Base-by-base conservation (phyloP, 2,113 vertebrate genomes). In the Corvus hawaiiensis region DNA sequence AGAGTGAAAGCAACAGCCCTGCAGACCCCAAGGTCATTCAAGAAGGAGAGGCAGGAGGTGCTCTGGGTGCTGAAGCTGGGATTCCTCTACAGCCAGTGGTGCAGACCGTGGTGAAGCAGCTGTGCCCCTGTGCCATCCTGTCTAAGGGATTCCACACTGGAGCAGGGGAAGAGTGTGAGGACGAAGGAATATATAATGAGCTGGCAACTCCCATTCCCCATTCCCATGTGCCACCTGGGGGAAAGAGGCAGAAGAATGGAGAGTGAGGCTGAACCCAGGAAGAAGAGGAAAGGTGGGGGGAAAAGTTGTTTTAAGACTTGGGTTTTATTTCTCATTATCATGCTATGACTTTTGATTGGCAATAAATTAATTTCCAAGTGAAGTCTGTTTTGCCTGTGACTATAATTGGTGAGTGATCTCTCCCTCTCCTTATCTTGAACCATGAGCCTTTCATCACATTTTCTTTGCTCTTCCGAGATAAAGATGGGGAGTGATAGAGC, bases 261-360 rank as follows among this genome's bases (percentile, higher is more conserved):
- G 17, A 39, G 17, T 22, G 22, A 74, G 43, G 10, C 1, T 61
- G 33, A 78, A 13, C 13, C 11, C 3, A 5, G 13, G 17, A 91
- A 37, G 8, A 67, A 56, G 17, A 9, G 5, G 6, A 28, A 4
- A 3, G 16, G 1, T 23, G 1, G 2, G 2, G 5, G 0, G 1
- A 61, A 24, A 83, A 87, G 3, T 3, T 43, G 8, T 13, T 67
- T 84, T 27, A 62, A 79, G 28, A n/a, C 58, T 52, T 56, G 4
- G 0, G 1, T 28, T 93, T 55, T 39, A 30, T 76, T 93, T 84
- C 17, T 84, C 13, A n/a, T 49, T 33, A 43, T 46, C 17, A 16
- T 67, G 18, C 18, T 54, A 12, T 79, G 30, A 37, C 3, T 90
- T 87, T 72, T 83, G 5, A 67, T 23, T 49, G 13, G 6, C 14